Evolutionary conservation across 2,888 invertebrate genomes (phyloP).

Genomic region (Pandemis heparana): DNA sequence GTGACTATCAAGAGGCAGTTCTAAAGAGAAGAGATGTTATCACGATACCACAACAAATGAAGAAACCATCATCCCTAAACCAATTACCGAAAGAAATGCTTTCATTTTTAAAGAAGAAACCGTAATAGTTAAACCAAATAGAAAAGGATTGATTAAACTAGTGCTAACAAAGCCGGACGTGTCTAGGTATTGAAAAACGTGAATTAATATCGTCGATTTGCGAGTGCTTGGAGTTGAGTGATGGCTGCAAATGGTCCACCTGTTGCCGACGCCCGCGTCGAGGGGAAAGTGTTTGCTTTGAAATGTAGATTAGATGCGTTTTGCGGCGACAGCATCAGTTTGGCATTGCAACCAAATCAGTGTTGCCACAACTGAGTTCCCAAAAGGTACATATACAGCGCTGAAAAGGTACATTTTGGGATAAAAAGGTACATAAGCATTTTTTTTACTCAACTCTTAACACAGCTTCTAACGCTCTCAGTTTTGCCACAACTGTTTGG

Average conservation of each 20-base stretch:
- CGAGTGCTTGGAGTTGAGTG: slow-evolving; percentile 19
- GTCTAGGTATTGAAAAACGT: neutral
- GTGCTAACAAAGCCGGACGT: neutral
- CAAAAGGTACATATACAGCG: no score
- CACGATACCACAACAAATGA: neutral
- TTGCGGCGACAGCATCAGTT: neutral
- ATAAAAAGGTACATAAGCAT: no score
- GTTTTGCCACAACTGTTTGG: no score
- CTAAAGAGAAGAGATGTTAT: no score
- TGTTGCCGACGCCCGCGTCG: slow-evolving; percentile 8
- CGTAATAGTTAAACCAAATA: neutral
- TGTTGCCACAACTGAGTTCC: no score
- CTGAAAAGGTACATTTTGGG: no score
- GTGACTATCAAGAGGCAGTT: no score
- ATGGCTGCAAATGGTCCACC: slow-evolving; percentile 31
- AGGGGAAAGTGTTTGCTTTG: neutral
- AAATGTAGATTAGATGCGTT: neutral
- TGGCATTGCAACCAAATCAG: neutral
- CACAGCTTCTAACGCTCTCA: no score
- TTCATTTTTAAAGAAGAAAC: neutral
- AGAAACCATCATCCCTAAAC: neutral
- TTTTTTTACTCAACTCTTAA: no score
- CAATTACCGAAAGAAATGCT: neutral
- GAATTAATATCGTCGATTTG: slow-evolving; percentile 22
- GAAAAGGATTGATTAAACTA: slow-evolving; percentile 29